Evolutionary conservation across 2,888 invertebrate species (phyloP), one percentile per base, ranked within the genome.

Genomic region (Masnerella sp.): DNA sequence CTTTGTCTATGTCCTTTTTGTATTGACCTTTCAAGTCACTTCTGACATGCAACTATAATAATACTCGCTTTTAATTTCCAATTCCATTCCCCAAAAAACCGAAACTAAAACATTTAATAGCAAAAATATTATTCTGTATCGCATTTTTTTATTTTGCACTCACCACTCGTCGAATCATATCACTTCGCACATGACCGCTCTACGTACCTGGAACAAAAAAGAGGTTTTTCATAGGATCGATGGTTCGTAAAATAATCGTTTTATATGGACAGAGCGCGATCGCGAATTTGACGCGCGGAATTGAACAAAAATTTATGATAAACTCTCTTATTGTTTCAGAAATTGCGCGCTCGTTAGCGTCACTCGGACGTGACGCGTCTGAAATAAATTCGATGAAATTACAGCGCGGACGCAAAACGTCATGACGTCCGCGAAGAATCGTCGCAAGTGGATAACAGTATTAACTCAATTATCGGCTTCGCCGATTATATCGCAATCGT

Each of bases 201-300:
- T 49, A 59, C 59, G 28, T 59, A 61, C 61, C 61, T 47, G 59
- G 38, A 59, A 45, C 30, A 59, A 25, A 61, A 47, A 61, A 36
- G n/a, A 40, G n/a, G 17, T 42, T 42, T 42, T 42, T 30, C 17
- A 30, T 42, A 18, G 42, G 18, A 30, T 30, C 30, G 42, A 56
- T 42, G 54, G 51, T 20, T 56, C 25, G 36, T 36, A n/a, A 43
- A 58, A 34, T 58, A 58, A 45, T 58, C 30, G 30, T 40, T 52
- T 28, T 30, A 18, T 14, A 43, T 43, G 43, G 14, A 43, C 22
- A 43, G 22, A 43, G 43, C 9, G 43, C 20, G 5, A n/a, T 25
- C 12, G 14, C 25, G 14, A 12, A 30, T 32, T 49, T 32, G 5
- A 20, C 32, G 18, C 32, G 32, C 49, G 12, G 34, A 32, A 32